Conservation (phyloP, 2,888 invertebrate species). For the Mythimna impura region DNA sequence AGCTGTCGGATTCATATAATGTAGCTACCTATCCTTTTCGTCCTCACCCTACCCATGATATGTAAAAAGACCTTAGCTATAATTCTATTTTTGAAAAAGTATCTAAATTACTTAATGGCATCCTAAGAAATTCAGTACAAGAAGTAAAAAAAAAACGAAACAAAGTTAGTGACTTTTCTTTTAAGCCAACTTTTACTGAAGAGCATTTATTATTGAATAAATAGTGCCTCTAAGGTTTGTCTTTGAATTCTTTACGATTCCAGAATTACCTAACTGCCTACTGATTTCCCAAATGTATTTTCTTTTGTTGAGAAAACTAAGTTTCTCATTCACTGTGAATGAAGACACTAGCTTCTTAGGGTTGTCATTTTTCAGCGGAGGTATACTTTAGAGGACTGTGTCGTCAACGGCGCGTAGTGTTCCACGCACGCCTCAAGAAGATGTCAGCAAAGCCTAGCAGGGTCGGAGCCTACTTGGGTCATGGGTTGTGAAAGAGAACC, state of each 20-base stretch:
- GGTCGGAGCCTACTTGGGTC: too few relatives aligned
- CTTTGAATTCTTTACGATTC: conserved; percentile 57
- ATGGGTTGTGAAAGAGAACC: too few relatives aligned
- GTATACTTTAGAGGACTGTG: too few relatives aligned
- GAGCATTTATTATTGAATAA: conserved; percentile 53
- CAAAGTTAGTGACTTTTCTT: conserved; percentile 21
- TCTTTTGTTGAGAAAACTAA: conserved; percentile 60
- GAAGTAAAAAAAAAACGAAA: background rate
- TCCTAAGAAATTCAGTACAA: background rate
- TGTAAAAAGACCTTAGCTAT: background rate
- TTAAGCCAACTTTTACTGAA: conserved; percentile 28
- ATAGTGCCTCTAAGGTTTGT: conserved; percentile 30
- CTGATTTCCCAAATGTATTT: conserved; percentile 60
- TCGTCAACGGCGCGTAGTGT: too few relatives aligned
- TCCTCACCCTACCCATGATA: too few relatives aligned
- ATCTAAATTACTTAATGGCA: conserved; percentile 18
- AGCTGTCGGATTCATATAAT: too few relatives aligned
- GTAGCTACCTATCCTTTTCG: too few relatives aligned
- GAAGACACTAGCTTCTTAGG: conserved; percentile 57
- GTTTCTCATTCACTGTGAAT: conserved; percentile 72
- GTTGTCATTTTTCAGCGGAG: conserved; percentile 2
- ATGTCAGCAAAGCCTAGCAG: too few relatives aligned
- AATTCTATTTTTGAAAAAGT: background rate
- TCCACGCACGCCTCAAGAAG: too few relatives aligned
- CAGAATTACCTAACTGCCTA: conserved; percentile 28